Conservation (phyloP, 2,113 vertebrate genomes). For the Blennius ocellaris region DNA sequence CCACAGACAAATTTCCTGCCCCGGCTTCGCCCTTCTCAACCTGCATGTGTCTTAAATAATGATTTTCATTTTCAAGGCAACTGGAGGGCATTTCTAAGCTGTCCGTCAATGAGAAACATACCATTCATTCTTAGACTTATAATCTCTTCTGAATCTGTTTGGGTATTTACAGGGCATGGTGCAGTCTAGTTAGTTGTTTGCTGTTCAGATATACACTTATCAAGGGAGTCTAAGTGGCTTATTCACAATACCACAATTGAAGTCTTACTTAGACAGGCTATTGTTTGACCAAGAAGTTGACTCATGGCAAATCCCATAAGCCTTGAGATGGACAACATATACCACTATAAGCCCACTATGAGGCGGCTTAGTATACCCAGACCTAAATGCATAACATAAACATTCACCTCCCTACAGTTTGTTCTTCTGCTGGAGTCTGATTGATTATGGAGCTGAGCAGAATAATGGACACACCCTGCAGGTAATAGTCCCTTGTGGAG, state of each 20-base stretch:
- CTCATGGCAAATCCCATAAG: constrained; percentile 51
- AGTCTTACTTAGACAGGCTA: constrained; percentile 23
- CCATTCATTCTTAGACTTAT: constrained; percentile 77
- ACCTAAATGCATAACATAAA: constrained; percentile 11
- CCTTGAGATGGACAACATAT: constrained; percentile 31
- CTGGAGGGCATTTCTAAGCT: constrained; percentile 47
- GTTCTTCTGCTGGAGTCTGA: constrained; percentile 7
- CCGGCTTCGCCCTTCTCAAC: constrained; percentile 1
- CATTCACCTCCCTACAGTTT: constrained; percentile 12
- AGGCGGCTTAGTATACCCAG: constrained; percentile 13
- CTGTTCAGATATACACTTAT: constrained; percentile 49
- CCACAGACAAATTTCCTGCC: constrained; percentile 44
- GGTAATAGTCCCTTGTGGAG: constrained; percentile 55
- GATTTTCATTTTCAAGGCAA: constrained; percentile 52
- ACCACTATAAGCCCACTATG: constrained; percentile 25
- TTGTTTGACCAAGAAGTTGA: constrained; percentile 42
- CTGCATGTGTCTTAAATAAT: constrained; percentile 40
- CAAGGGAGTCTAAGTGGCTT: constrained; percentile 36
- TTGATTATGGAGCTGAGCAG: constrained; percentile 5
- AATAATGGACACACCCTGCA: constrained; percentile 47
- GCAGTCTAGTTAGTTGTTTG: constrained; percentile 45
- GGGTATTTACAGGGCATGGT: constrained; percentile 49
- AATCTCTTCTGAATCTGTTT: constrained; percentile 67
- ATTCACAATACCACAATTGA: constrained; percentile 41
- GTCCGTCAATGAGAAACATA: constrained; percentile 68